These are phyloP conservation scores for Gortyna flavago DNA, from an alignment of 2,888 invertebrate species.

Conservation along the genomic window DNA sequence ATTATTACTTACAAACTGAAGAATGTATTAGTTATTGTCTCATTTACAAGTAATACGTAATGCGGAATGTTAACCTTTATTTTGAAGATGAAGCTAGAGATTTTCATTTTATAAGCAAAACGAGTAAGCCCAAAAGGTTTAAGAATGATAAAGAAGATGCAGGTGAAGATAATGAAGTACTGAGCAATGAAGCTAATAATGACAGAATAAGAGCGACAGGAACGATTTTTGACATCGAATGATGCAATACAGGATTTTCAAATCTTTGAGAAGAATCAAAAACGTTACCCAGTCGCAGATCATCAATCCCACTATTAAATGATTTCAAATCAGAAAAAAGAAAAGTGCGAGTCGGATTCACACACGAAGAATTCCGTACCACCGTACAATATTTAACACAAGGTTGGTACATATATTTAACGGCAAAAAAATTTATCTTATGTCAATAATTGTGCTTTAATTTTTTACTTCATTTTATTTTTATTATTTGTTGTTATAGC, in stretches of 20 bases:
- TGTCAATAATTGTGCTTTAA: no score
- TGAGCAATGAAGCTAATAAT: neutral
- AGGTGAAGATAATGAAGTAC: neutral
- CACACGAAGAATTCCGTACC: no score
- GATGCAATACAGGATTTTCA: neutral
- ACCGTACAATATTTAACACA: no score
- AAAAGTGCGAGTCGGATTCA: no score
- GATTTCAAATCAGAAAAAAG: constrained; percentile 14
- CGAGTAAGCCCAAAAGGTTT: neutral
- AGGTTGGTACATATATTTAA: no score
- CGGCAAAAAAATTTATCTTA: no score
- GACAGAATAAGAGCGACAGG: neutral
- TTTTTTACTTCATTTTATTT: no score
- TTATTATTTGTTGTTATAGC: no score
- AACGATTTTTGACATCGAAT: neutral
- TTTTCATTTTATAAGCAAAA: neutral
- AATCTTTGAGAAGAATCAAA: neutral
- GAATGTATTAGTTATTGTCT: neutral
- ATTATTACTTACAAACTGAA: constrained; percentile 10
- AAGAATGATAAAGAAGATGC: neutral
- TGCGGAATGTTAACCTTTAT: neutral
- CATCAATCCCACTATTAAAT: neutral
- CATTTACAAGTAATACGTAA: constrained; percentile 20
- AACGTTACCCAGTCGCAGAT: neutral
- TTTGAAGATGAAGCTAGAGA: neutral